A percentile compares a stretch with the other conserved stretches of the same genome.
These are phyloP conservation scores for Acronicta leporina DNA, from an alignment of 2,888 invertebrate genomes.

Conservation along the genomic window DNA sequence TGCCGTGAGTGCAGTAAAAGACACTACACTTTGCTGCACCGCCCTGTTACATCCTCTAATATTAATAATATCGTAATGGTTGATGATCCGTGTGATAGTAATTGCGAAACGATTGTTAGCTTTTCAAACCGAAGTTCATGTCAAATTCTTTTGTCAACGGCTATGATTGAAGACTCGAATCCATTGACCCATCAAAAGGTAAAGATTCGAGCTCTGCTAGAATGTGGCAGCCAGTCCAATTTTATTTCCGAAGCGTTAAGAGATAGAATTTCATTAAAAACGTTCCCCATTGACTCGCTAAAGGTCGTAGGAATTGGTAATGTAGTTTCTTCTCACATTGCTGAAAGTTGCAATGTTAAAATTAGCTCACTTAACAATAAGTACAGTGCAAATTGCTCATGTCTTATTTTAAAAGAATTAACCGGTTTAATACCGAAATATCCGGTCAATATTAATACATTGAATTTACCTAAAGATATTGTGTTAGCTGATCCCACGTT, in stretches of 20 bases:
- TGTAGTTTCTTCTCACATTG: too few species aligned
- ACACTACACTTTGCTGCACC: constrained; percentile 51
- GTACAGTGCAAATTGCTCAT: not conserved
- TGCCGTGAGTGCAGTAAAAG: constrained; percentile 46
- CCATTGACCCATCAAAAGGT: constrained; percentile 4
- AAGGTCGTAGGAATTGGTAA: too few species aligned
- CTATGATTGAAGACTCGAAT: constrained; percentile 4
- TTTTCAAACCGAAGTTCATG: constrained; percentile 1
- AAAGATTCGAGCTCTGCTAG: constrained; percentile 3
- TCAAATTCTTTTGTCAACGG: constrained; percentile 11
- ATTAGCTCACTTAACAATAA: too few species aligned
- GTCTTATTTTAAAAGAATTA: constrained; percentile 6
- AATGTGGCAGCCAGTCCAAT: constrained; percentile 1
- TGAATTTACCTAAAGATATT: constrained; percentile 1
- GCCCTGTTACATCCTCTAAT: not conserved
- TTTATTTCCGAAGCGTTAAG: constrained; percentile 7
- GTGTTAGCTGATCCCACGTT: constrained; percentile 3
- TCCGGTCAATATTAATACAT: constrained; percentile 2
- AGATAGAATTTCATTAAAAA: too few species aligned
- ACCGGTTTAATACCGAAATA: constrained; percentile 6
- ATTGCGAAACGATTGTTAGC: constrained; percentile 9
- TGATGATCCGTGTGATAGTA: not conserved
- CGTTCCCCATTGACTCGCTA: too few species aligned
- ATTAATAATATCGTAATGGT: not conserved
- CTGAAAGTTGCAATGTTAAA: too few species aligned